Base-by-base conservation (phyloP, 2,888 invertebrate species). In the Diploptera punctata region DNA sequence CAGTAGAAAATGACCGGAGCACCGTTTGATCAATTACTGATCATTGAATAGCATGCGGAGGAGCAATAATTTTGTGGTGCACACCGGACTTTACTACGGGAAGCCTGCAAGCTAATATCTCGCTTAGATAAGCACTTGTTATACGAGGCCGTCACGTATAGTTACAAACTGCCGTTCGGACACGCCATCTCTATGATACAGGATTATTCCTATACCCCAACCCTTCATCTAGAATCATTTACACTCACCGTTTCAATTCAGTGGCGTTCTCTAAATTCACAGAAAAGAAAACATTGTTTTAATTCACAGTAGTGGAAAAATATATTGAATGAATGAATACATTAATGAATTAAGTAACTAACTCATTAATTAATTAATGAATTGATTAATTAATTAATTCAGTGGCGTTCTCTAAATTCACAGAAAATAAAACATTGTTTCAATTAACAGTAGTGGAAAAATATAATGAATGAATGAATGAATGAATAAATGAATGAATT, bases 101-200 rank as follows among this genome's bases (percentile, higher is more conserved):
- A n/a, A 16, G n/a, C 43, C 43, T 43, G 24, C 33, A 21, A 24
- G 62, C 43, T 21, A 62, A 62, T 62, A 62, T 62, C 62, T 61
- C 13, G 61, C 61, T 44, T 26, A 65, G 65, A 65, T 65, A 65
- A 65, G 16, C 26, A 13, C n/a, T 26, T 65, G 65, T 65, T 65
- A 47, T 47, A 47, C 29, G 65, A 33, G 16, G 44, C 24, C 24
- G 44, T 65, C 65, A 26, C 47, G 26, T 65, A 29, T 24, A 47
- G 29, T 57, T 57, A 57, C n/a, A n/a, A n/a, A 31, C 57, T 18
- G 31, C 31, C 31, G 29, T 21, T 24, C 21, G 21, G 29, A 24
- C 31, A 47, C 29, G 57, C 3, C 57, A 57, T 10, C 24, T 26
- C 26, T 13, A 54, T 54, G 54, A 54, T 54, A 54, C 54, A 26